Conservation (phyloP, 2,888 invertebrate species). For the Eudemis profundana region DNA sequence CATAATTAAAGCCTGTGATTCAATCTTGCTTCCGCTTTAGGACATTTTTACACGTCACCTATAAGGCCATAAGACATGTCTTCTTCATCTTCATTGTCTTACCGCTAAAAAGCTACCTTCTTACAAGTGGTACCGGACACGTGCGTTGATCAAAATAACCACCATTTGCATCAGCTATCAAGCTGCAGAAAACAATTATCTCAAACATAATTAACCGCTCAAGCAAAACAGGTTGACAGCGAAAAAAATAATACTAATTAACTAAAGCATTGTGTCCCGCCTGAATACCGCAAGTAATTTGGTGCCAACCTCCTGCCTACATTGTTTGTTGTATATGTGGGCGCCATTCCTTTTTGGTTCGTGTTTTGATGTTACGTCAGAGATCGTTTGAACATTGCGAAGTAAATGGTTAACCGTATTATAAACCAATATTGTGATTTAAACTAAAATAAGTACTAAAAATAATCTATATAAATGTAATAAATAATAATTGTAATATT, state of each 20-base stretch:
- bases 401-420: too few species aligned
- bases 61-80: slow-evolving; percentile 2
- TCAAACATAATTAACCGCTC: slow-evolving; percentile 35
- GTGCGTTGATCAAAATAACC: slow-evolving; percentile 17
- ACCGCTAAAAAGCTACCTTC: too few species aligned
- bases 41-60: slow-evolving; percentile 22
- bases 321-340: slow-evolving; percentile 51
- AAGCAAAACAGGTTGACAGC: slow-evolving; percentile 34
- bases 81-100: too few species aligned
- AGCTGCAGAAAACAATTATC: slow-evolving; percentile 30
- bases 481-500: too few species aligned
- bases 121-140: too few species aligned
- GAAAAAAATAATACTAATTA: slow-evolving; percentile 37
- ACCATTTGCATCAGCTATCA: slow-evolving; percentile 17
- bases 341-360: too few species aligned
- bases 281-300: slow-evolving; percentile 64
- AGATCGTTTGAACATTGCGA: too few species aligned
- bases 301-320: slow-evolving; percentile 59
- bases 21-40: slow-evolving; percentile 26
- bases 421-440: too few species aligned
- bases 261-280: slow-evolving; percentile 43
- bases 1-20: slow-evolving; percentile 26
- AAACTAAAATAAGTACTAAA: too few species aligned
- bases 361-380: too few species aligned
- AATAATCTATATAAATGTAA: too few species aligned